Percentiles rank a stretch among this genome's conserved stretches.
Evolutionary conservation across 2,797 vertebrate species (phyloP).

Genomic region (Xenops minutus): DNA sequence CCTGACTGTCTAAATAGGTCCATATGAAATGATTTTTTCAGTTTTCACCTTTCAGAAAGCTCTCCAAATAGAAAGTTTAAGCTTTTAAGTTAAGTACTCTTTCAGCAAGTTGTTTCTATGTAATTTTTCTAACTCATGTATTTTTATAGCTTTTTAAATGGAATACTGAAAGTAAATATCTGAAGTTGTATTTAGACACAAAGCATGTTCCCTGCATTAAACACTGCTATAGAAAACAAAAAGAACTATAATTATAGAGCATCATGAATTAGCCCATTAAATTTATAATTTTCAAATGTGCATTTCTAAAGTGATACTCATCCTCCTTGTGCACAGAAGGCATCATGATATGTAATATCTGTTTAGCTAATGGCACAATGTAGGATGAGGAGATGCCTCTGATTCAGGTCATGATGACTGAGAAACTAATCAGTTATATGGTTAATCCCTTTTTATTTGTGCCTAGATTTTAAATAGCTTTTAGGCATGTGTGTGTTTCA

Average conservation of each 20-base stretch:
- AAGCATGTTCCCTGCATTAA: background rate
- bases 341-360: fast-evolving
- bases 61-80: background rate
- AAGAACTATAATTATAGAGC: background rate
- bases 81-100: background rate
- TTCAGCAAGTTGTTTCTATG: background rate
- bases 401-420: background rate
- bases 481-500: background rate
- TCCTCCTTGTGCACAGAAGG: background rate
- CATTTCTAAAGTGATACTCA: background rate
- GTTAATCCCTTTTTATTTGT: background rate
- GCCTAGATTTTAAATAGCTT: background rate
- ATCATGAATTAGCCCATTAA: background rate
- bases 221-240: background rate
- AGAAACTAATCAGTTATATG: background rate
- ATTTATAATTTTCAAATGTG: background rate
- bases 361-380: background rate
- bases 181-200: background rate
- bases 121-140: background rate
- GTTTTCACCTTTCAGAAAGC: background rate
- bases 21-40: background rate
- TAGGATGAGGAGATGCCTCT: background rate
- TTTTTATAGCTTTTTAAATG: background rate
- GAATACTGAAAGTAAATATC: background rate
- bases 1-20: background rate